Evolutionary conservation across 1,140 invertebrate genomes (phyloP).

Genomic region (Anastatus disparis): DNA sequence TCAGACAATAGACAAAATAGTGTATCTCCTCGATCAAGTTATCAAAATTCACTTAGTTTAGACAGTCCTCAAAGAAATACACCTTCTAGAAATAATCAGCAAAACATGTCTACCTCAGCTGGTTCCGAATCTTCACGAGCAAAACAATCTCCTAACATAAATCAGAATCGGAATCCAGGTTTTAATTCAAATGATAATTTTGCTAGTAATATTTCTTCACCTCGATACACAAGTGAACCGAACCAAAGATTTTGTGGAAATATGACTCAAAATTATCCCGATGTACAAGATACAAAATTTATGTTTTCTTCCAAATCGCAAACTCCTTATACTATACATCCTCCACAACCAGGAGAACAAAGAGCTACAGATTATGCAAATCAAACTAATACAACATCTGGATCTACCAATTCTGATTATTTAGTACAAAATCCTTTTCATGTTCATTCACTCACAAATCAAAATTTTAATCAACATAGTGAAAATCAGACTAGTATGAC

Average conservation of each 20-base stretch:
- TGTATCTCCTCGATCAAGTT: slow-evolving; percentile 52
- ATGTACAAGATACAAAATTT: slow-evolving; percentile 35
- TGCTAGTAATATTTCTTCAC: not conserved
- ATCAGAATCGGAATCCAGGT: slow-evolving; percentile 41
- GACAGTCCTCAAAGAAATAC: slow-evolving; percentile 48
- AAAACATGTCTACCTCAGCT: slow-evolving; percentile 12
- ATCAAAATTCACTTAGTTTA: slow-evolving; percentile 45
- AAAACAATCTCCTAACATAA: slow-evolving; percentile 46
- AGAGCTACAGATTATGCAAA: slow-evolving; percentile 4
- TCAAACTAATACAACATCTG: slow-evolving; percentile 3
- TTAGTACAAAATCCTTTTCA: slow-evolving; percentile 44
- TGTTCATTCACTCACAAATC: slow-evolving; percentile 10
- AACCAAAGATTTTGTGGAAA: slow-evolving; percentile 45
- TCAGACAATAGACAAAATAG: slow-evolving; percentile 51
- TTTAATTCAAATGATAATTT: slow-evolving; percentile 41
- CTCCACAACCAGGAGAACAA: slow-evolving; percentile 9
- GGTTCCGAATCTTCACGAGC: slow-evolving; percentile 39
- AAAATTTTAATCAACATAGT: slow-evolving; percentile 11
- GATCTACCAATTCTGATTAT: slow-evolving; percentile 44
- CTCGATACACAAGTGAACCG: not conserved
- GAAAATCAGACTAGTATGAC: not conserved
- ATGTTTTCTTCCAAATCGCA: slow-evolving; percentile 42
- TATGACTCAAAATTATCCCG: slow-evolving; percentile 44
- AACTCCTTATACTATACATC: not conserved
- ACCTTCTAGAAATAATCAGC: slow-evolving; percentile 19